A percentile compares a stretch with the other conserved stretches of the same genome.
Evolutionary conservation across 2,797 vertebrate species (phyloP).

Genomic region (Dallia pectoralis): DNA sequence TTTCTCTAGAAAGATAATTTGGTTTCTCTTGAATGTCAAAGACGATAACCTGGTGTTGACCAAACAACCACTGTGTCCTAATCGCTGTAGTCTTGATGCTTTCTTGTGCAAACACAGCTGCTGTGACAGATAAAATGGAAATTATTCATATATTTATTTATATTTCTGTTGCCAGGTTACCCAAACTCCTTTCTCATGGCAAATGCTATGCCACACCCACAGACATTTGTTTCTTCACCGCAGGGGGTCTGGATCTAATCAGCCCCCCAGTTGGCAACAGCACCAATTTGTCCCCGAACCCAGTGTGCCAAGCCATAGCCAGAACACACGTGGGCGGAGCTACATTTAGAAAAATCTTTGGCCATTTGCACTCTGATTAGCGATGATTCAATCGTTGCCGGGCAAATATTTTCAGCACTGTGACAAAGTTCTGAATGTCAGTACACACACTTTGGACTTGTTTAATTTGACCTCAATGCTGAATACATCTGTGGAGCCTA

Average conservation of each 20-base stretch:
- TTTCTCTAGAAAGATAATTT: slow-evolving; percentile 33
- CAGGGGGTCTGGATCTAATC: no score
- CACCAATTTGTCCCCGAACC: no score
- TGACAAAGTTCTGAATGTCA: slow-evolving; percentile 47
- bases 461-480: slow-evolving; percentile 41
- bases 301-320: no score
- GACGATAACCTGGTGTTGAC: slow-evolving; percentile 27
- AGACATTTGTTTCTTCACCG: no score
- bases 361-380: no score
- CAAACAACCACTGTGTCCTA: slow-evolving; percentile 49
- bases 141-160: slow-evolving; percentile 40
- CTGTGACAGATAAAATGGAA: slow-evolving; percentile 57
- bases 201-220: no score
- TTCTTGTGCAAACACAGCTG: slow-evolving; percentile 59
- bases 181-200: no score
- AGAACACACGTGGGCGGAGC: no score
- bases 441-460: slow-evolving; percentile 8
- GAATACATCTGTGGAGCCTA: slow-evolving; percentile 61
- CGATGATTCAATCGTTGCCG: no score
- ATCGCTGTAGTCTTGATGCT: slow-evolving; percentile 39
- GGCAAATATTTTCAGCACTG: slow-evolving; percentile 37
- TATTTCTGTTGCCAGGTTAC: neutral
- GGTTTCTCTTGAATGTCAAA: slow-evolving; percentile 44
- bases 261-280: no score
- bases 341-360: no score